Percentiles rank a stretch among this genome's conserved stretches.
phyloP scores from a whole-genome alignment of 2,113 vertebrate species.

The Conger conger region DNA sequence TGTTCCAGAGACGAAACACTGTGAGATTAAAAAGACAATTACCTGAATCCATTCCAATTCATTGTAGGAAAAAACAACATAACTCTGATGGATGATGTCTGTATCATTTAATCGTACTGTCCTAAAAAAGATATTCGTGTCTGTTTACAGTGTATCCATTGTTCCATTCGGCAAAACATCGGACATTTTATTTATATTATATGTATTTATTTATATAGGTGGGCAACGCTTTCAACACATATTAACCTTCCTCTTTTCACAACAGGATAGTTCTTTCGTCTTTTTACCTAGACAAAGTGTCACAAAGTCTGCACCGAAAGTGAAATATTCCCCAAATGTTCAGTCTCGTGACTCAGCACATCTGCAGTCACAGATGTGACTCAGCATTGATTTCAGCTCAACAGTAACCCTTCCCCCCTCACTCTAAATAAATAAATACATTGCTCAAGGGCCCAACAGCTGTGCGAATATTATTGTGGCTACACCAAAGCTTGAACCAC shows the following conservation, averaged over 20 bases:
- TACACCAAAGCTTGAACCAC: too few species aligned
- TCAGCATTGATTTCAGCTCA: too few species aligned
- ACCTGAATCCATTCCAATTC: background rate
- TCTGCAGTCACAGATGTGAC: too few species aligned
- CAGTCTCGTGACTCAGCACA: too few species aligned
- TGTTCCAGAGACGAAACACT: background rate
- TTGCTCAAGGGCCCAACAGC: too few species aligned
- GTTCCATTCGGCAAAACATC: background rate
- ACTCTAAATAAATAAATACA: too few species aligned
- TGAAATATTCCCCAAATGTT: too few species aligned
- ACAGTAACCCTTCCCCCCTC: too few species aligned
- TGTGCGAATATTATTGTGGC: too few species aligned
- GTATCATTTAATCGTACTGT: background rate
- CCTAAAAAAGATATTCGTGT: background rate
- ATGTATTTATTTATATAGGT: too few species aligned
- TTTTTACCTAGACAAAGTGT: background rate
- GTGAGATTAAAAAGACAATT: background rate
- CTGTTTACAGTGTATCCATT: background rate
- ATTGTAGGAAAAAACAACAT: background rate
- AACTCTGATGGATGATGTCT: background rate
- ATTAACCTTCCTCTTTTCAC: background rate
- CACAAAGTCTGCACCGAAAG: too few species aligned
- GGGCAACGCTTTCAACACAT: too few species aligned
- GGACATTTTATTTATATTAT: background rate
- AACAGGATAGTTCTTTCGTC: background rate